Percentiles rank a stretch among this genome's conserved stretches.
Conservation (phyloP, 2,888 invertebrate genomes). For the Leptopterna dolabrata region DNA sequence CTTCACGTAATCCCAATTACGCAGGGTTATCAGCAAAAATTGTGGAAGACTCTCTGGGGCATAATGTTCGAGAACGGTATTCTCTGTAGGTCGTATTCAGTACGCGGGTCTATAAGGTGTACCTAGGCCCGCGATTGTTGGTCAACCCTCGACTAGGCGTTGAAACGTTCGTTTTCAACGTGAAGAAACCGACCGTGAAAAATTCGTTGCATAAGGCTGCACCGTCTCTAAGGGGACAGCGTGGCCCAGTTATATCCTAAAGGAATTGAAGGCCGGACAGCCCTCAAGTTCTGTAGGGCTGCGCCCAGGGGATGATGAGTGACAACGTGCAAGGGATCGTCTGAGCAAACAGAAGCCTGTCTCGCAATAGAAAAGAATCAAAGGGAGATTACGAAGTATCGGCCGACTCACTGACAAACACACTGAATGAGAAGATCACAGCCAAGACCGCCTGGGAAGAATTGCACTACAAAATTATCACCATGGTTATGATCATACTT, state of each 20-base stretch:
- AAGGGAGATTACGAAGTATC: background rate
- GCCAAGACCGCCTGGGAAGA: background rate
- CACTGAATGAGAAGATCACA: background rate
- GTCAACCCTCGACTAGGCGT: background rate
- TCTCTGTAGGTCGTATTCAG: background rate
- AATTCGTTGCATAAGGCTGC: background rate
- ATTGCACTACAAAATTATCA: too few relatives aligned
- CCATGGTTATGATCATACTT: too few relatives aligned
- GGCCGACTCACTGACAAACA: background rate
- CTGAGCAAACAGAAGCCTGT: background rate
- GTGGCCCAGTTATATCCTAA: background rate
- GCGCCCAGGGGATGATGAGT: background rate
- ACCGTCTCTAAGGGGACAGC: background rate
- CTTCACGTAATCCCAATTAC: background rate
- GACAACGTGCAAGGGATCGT: background rate
- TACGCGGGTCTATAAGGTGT: background rate
- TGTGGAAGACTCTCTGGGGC: background rate
- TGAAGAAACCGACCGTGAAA: constrained; percentile 8
- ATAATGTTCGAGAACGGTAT: background rate
- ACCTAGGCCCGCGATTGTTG: background rate
- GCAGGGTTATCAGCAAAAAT: background rate
- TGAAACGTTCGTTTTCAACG: background rate
- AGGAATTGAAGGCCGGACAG: background rate
- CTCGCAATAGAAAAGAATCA: background rate
- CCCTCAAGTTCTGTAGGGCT: background rate